Evolutionary conservation across 2,797 vertebrate genomes (phyloP).

Genomic region (Philypnodon macrostomus): DNA sequence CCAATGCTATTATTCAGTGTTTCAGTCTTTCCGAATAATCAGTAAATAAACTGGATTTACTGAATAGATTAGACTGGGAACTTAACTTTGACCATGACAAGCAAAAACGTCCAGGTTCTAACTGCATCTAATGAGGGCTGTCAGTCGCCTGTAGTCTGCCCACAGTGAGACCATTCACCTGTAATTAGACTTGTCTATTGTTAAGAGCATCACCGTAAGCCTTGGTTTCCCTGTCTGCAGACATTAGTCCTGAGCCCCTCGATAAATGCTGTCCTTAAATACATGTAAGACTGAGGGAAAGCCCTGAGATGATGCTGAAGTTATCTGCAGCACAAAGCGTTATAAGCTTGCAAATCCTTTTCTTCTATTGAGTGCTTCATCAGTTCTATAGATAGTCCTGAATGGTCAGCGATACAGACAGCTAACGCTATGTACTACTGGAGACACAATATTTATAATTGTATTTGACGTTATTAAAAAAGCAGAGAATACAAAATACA

Average conservation of each 20-base stretch:
- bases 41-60: no score
- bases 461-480: no score
- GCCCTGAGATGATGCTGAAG: slow-evolving; percentile 68
- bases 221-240: slow-evolving; percentile 61
- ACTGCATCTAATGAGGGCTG: slow-evolving; percentile 15
- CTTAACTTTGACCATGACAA: background rate
- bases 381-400: slow-evolving; percentile 72
- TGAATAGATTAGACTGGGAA: no score
- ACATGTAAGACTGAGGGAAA: slow-evolving; percentile 71
- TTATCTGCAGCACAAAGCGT: slow-evolving; percentile 64
- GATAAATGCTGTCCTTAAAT: slow-evolving; percentile 67
- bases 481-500: no score
- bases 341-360: slow-evolving; percentile 69
- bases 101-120: background rate
- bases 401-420: slow-evolving; percentile 18
- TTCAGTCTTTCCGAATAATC: no score
- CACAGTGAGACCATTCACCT: slow-evolving; percentile 27
- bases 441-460: no score
- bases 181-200: slow-evolving; percentile 13
- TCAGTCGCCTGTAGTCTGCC: slow-evolving; percentile 24
- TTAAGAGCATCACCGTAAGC: slow-evolving; percentile 22
- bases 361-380: slow-evolving; percentile 55
- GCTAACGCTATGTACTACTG: no score
- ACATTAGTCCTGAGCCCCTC: slow-evolving; percentile 56
- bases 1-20: no score